Conservation (phyloP, 2,797 vertebrate species). For the Thripadectes ignobilis region DNA sequence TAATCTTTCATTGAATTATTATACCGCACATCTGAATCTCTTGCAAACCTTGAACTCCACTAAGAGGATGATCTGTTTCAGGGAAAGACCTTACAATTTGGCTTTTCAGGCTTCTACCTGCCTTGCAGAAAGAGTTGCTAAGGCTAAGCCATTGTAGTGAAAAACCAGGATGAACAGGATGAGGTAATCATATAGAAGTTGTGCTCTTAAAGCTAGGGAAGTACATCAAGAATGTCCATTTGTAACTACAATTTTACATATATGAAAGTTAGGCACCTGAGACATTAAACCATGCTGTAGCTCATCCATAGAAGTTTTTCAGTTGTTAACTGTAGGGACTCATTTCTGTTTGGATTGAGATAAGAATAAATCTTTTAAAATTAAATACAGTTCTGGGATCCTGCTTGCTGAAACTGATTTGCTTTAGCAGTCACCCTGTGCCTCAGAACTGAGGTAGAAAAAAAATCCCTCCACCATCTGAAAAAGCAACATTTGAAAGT, state of each 20-base stretch:
- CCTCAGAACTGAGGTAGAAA: background rate
- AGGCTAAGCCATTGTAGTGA: background rate
- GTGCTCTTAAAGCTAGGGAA: background rate
- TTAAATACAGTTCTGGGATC: background rate
- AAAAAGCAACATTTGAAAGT: background rate
- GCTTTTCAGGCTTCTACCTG: conserved; percentile 22
- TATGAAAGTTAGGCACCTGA: background rate
- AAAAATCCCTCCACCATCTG: background rate
- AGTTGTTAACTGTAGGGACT: background rate
- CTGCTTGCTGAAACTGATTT: background rate
- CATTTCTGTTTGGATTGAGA: background rate
- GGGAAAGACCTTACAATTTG: conserved; percentile 13
- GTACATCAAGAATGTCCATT: background rate
- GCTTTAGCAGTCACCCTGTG: background rate
- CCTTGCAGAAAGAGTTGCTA: conserved; percentile 1
- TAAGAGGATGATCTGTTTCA: conserved; percentile 55
- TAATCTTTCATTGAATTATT: conserved; percentile 78
- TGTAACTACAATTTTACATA: background rate
- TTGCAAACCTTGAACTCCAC: conserved; percentile 36
- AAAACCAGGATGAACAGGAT: background rate
- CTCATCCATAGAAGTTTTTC: background rate
- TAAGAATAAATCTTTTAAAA: background rate
- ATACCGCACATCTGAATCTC: conserved; percentile 67
- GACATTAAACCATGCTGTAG: background rate
- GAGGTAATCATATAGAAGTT: background rate